Base-by-base conservation (phyloP, 1,140 invertebrate genomes). In the Lamellibrachia luymesi region DNA sequence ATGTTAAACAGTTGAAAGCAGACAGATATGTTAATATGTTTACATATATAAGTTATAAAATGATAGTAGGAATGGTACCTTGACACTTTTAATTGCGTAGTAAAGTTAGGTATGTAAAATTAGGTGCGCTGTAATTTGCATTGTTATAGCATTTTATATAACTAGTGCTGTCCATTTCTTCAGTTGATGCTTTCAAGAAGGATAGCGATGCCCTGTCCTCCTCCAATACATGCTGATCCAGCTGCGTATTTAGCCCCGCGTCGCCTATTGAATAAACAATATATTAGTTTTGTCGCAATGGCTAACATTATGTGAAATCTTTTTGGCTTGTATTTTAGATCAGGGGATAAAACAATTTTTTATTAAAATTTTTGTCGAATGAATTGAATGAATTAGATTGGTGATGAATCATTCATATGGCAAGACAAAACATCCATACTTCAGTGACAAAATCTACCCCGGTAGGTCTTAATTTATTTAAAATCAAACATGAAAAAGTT, bases 181-280 rank as follows among this genome's bases (percentile, higher is more conserved):
- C 90, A 91, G 90, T 91, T 91, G 92, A 92, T 27, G 51, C 95
- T 96, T 95, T 99, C 99, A 80, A 99, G 94, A 92, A 99, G 97
- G 22, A 99, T 95, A 50, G 99, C 98, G 94, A 99, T 99, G 91
- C 99, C 99, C 97, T 99, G 99, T 92, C 99, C 99, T 38, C 99
- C 99, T 80, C 99, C 99, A 96, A 99, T 99, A 95, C 99, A 99
- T 0, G 99, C 99, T 38, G 99, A 98, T 50, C 99, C 99, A 95
- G 99, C 98, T 50, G 97, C 98, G 95, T 98, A 97, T 96, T 99
- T 99, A 17, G 97, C 97, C 93, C 98, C 97, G 93, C 98, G 98
- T 93, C 98, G 97, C 96, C 98, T 99, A 96, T 50, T 49, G 97
- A 97, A 93, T 92, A 92, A 94, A 94, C 92, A 94, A 93, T 80